Evolutionary conservation across 2,113 vertebrate species (phyloP).

Genomic region (Ochotona curzoniae): DNA sequence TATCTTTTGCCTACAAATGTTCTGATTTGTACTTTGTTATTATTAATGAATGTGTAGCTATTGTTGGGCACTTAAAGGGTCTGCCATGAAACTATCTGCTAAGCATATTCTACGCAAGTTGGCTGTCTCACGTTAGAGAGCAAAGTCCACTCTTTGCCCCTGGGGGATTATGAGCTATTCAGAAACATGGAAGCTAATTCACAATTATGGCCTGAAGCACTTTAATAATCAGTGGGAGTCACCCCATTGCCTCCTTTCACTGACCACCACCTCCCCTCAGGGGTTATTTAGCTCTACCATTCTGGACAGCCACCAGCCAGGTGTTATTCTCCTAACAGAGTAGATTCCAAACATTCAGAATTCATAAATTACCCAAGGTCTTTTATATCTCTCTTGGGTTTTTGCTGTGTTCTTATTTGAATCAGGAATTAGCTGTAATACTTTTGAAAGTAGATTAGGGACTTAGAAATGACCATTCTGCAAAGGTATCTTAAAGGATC

Average conservation of each 20-base stretch:
- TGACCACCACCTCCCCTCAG: background rate
- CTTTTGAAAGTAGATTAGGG: constrained; percentile 35
- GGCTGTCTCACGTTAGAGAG: background rate
- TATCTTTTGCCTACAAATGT: background rate
- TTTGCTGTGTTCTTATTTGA: constrained; percentile 20
- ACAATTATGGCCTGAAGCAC: constrained; percentile 27
- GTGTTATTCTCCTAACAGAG: background rate
- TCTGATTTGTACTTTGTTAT: constrained; percentile 12
- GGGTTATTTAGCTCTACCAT: constrained; percentile 19
- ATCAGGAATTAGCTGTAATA: constrained; percentile 37
- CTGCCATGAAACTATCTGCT: background rate
- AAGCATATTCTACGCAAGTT: background rate
- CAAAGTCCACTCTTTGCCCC: background rate
- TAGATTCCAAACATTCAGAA: constrained; percentile 6
- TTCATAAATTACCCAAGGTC: background rate
- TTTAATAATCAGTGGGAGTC: background rate
- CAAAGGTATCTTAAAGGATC: background rate
- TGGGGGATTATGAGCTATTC: background rate
- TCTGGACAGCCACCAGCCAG: background rate
- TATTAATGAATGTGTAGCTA: background rate
- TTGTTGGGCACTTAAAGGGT: background rate
- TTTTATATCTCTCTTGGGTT: background rate
- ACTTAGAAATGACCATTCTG: constrained; percentile 27
- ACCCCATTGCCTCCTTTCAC: background rate
- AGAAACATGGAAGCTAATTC: constrained; percentile 20